A percentile compares a stretch with the other conserved stretches of the same genome.
phyloP scores from a whole-genome alignment of 1,140 invertebrate genomes.

The Anastrepha obliqua region DNA sequence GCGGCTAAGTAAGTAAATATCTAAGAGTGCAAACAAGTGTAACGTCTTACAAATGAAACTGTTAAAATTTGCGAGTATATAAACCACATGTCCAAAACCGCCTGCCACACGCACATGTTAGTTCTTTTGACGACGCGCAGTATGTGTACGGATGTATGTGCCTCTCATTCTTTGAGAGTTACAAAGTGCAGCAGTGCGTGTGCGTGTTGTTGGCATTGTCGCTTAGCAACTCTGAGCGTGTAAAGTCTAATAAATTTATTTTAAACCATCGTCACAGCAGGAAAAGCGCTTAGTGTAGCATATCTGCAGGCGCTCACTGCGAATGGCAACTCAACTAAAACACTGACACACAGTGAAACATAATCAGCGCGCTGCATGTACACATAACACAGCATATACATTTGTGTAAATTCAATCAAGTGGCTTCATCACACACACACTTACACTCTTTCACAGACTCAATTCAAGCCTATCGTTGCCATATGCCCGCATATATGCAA shows the following conservation, averaged over 20 bases:
- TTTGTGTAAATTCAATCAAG: not conserved
- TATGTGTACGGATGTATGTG: not conserved
- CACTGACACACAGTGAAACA: not conserved
- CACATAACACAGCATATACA: not conserved
- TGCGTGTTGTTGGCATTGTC: not conserved
- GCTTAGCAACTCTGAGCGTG: conserved; percentile 22
- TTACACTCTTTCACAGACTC: no score
- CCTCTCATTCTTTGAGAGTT: no score
- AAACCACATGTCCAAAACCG: not conserved
- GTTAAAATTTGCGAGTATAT: not conserved
- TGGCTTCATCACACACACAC: not conserved
- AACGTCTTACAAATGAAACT: not conserved
- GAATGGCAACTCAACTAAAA: not conserved
- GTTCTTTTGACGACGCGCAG: not conserved
- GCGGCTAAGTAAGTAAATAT: not conserved
- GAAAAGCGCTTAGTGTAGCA: not conserved
- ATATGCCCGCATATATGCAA: not conserved
- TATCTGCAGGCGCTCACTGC: not conserved
- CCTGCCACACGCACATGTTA: not conserved
- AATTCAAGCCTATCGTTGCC: not conserved
- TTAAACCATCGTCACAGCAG: conserved; percentile 4
- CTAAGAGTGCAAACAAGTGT: not conserved
- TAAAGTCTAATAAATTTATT: conserved; percentile 40
- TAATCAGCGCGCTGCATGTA: not conserved
- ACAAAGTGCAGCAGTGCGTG: not conserved